Percentiles rank a stretch among this genome's conserved stretches.
Evolutionary conservation across 2,888 invertebrate genomes (phyloP).

Genomic region (Tanaodytes sp.): DNA sequence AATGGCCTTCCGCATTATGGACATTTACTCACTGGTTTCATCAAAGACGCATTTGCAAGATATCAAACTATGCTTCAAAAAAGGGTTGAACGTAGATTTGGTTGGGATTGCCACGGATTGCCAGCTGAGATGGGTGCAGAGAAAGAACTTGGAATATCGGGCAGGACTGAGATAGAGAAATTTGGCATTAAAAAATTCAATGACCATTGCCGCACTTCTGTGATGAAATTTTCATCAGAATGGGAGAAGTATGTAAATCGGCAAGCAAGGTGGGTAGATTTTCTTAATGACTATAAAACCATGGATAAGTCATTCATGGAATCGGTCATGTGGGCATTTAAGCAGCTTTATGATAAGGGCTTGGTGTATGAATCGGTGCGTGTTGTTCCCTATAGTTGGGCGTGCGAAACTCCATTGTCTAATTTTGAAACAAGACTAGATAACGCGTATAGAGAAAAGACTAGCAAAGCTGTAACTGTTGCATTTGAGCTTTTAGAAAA

Average conservation of each 20-base stretch:
- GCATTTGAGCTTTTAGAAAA: slow-evolving; percentile 29
- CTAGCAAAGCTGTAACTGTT: slow-evolving; percentile 34
- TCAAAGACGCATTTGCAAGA: slow-evolving; percentile 39
- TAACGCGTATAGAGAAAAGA: slow-evolving; percentile 34
- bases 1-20: slow-evolving; percentile 39
- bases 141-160: slow-evolving; percentile 42
- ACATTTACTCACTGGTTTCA: slow-evolving; percentile 37
- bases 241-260: slow-evolving; percentile 35
- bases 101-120: slow-evolving; percentile 41
- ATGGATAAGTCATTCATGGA: slow-evolving; percentile 38
- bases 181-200: slow-evolving; percentile 38
- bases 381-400: slow-evolving; percentile 33
- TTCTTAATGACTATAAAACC: slow-evolving; percentile 36
- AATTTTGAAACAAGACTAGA: slow-evolving; percentile 32
- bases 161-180: slow-evolving; percentile 31
- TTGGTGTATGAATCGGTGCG: slow-evolving; percentile 33
- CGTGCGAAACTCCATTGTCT: slow-evolving; percentile 30
- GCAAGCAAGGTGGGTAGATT: slow-evolving; percentile 38
- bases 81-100: slow-evolving; percentile 36
- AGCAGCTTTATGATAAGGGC: slow-evolving; percentile 33
- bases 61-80: slow-evolving; percentile 35
- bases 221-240: slow-evolving; percentile 33
- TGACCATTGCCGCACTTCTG: slow-evolving; percentile 32
- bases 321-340: slow-evolving; percentile 37
- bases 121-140: slow-evolving; percentile 40